A percentile compares a stretch with the other conserved stretches of the same genome.
These are phyloP conservation scores for Sycobia sp. DNA, from an alignment of 1,140 invertebrate species.

Conservation along the genomic window DNA sequence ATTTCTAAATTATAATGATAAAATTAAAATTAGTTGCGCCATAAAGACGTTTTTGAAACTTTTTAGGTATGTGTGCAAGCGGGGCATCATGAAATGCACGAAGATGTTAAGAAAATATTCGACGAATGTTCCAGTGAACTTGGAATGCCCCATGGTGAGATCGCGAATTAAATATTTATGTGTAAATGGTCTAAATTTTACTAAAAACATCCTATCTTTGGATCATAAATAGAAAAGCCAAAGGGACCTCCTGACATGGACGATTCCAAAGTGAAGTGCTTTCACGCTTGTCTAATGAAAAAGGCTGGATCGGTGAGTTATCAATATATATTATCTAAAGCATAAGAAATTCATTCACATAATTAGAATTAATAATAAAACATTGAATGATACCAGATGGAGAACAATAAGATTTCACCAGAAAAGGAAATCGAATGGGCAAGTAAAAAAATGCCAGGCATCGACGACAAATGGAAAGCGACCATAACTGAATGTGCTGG, in stretches of 20 bases:
- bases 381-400: no score
- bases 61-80: not conserved
- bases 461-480: not conserved
- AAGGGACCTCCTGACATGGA: not conserved
- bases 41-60: not conserved
- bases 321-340: no score
- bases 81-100: not conserved
- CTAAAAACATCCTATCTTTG: no score
- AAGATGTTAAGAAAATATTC: not conserved
- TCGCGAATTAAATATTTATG: not conserved
- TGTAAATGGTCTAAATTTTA: no score
- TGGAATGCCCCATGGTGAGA: not conserved
- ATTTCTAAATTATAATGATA: no score
- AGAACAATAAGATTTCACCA: not conserved
- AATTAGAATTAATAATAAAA: no score
- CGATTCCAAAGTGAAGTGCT: slow-evolving; percentile 8
- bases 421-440: slow-evolving; percentile 5
- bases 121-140: slow-evolving; percentile 4
- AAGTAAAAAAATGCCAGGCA: not conserved
- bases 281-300: slow-evolving; percentile 3
- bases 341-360: no score
- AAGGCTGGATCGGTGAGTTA: not conserved
- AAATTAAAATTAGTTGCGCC: no score
- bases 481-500: not conserved
- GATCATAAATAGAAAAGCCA: no score